Conservation (phyloP, 1,140 invertebrate species). For the Cephus cinctus region DNA sequence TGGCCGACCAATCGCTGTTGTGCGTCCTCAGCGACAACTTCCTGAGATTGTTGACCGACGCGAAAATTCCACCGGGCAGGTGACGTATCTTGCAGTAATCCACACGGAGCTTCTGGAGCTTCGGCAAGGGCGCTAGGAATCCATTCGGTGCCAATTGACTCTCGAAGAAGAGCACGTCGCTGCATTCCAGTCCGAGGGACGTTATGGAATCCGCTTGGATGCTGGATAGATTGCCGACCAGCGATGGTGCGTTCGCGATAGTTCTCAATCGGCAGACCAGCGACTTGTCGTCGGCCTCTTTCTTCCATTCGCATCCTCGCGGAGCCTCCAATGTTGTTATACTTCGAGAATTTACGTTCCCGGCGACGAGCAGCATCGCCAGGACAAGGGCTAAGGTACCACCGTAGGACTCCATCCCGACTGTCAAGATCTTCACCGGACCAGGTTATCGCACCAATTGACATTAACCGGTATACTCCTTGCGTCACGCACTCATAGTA, state of each 20-base stretch:
- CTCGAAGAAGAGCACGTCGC: constrained; percentile 78
- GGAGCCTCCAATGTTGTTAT: constrained; percentile 56
- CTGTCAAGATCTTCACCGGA: neutral
- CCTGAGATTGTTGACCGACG: constrained; percentile 66
- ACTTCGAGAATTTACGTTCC: constrained; percentile 27
- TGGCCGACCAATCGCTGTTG: constrained; percentile 79
- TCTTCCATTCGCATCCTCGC: constrained; percentile 66
- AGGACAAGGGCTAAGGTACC: too few relatives aligned
- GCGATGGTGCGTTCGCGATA: constrained; percentile 67
- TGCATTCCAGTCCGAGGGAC: constrained; percentile 72
- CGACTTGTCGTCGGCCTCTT: constrained; percentile 43
- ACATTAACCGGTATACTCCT: constrained; percentile 6
- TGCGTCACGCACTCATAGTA: constrained; percentile 32
- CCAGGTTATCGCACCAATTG: neutral
- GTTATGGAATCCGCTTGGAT: constrained; percentile 68
- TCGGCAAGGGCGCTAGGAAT: constrained; percentile 66
- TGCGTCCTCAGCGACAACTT: constrained; percentile 70
- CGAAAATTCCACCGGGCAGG: constrained; percentile 68
- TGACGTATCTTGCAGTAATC: constrained; percentile 78
- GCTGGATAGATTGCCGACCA: constrained; percentile 68
- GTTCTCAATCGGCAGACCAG: constrained; percentile 72
- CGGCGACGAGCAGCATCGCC: too few relatives aligned
- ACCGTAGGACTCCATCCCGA: neutral
- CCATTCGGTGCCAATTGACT: constrained; percentile 63
- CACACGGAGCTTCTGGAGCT: constrained; percentile 68